These are phyloP conservation scores for Syngnathus scovelli DNA, from an alignment of 2,113 vertebrate species.

Conservation along the genomic window DNA sequence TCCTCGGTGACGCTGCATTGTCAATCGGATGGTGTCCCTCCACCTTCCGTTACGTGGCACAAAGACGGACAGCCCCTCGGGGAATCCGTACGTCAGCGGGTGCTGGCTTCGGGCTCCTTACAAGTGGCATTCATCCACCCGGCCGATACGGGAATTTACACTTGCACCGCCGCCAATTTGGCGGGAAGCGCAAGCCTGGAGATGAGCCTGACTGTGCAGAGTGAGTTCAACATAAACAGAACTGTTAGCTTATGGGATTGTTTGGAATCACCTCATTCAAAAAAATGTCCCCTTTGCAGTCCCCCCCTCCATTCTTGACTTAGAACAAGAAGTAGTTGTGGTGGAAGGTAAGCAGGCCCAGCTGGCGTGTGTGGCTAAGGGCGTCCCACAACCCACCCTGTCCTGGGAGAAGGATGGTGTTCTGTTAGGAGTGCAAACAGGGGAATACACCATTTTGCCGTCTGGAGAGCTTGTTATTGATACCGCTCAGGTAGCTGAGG, in stretches of 20 bases:
- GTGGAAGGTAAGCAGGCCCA: conserved; percentile 73
- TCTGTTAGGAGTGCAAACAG: conserved; percentile 62
- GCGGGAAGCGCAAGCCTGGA: conserved; percentile 76
- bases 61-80: conserved; percentile 76
- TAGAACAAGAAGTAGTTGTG: conserved; percentile 62
- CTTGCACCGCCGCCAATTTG: conserved; percentile 78
- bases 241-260: not conserved
- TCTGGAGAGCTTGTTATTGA: conserved; percentile 84
- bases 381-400: conserved; percentile 80
- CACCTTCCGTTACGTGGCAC: conserved; percentile 80
- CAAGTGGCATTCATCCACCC: conserved; percentile 83
- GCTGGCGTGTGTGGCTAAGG: conserved; percentile 80
- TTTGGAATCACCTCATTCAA: not conserved
- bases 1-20: conserved; percentile 81
- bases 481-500: conserved; percentile 77
- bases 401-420: conserved; percentile 79
- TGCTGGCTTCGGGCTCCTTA: conserved; percentile 81
- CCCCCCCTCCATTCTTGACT: conserved; percentile 79
- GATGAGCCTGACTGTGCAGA: conserved; percentile 75
- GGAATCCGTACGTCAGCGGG: conserved; percentile 73
- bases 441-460: conserved; percentile 75
- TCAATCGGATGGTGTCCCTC: conserved; percentile 77
- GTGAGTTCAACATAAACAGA: conserved; percentile 56
- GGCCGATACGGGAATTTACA: conserved; percentile 78
- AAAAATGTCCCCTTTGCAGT: conserved; percentile 61